Evolutionary conservation across 2,888 invertebrate species (phyloP), one percentile per base, ranked within the genome.

Genomic region (Heliconius sara): DNA sequence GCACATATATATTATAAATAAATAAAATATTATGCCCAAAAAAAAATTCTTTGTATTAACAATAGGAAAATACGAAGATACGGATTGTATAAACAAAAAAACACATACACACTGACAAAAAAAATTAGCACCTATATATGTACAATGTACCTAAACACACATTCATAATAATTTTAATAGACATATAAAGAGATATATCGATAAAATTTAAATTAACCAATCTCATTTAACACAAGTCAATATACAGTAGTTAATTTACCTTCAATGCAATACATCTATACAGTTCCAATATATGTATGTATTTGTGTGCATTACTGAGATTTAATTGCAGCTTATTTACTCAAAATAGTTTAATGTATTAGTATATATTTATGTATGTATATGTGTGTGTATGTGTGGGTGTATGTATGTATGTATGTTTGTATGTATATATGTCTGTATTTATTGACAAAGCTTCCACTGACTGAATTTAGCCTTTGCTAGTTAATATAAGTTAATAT

Each of bases 171-270:
- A 27, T 65, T 65, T 19, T 65, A 13, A 65, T 65, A 19, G 52
- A 19, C 19, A 65, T 65, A 16, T 4, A 65, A 27, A 65, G 65
- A 12, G 30, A 73, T 57, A 60, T 34, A 57, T 34, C n/a, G 72
- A 57, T 73, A 57, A 57, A 73, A 30, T 73, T 73, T 73, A 73
- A 47, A 73, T 73, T 19, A 34, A 73, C 57, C 57, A 73, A 73
- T 57, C 57, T 34, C 72, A 73, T 73, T 73, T 34, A 73, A 30
- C 12, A n/a, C 57, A 60, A 60, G 57, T 73, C 72, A 73, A 60
- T 34, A 73, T 73, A n/a, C 34, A 22, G n/a, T 30, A 57, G 72
- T 52, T 73, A 60, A 60, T 57, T 73, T 34, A 60, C 72, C 72
- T 73, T 73, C 57, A 73, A 34, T 57, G 19, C 22, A 60, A 73